Conservation (phyloP, 2,888 invertebrate genomes). For the Drosophila meridionalis region DNA sequence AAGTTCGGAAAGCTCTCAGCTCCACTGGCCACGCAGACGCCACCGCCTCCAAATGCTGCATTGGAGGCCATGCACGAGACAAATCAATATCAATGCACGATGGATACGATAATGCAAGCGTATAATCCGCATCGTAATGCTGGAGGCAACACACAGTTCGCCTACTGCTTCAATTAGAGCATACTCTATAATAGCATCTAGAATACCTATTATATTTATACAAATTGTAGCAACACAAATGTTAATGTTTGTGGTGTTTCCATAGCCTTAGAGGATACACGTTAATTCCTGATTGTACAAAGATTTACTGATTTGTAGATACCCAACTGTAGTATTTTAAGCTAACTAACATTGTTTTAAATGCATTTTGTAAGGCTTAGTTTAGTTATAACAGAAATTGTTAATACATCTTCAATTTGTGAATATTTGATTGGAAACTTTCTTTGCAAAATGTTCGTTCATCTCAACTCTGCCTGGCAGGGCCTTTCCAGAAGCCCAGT, state of each 20-base stretch:
- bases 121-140: constrained; percentile 79
- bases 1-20: constrained; percentile 61
- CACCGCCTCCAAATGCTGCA: constrained; percentile 21
- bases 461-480: constrained; percentile 47
- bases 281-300: constrained; percentile 80
- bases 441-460: constrained; percentile 51
- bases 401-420: constrained; percentile 35
- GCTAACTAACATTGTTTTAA: constrained; percentile 40
- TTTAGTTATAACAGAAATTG: constrained; percentile 20
- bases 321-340: constrained; percentile 37
- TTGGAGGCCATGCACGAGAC: constrained; percentile 57
- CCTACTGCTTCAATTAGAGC: constrained; percentile 72
- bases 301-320: constrained; percentile 56
- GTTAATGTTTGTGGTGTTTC: constrained; percentile 40
- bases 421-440: constrained; percentile 27
- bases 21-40: constrained; percentile 32
- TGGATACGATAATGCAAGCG: constrained; percentile 82
- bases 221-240: constrained; percentile 33
- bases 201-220: neutral
- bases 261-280: constrained; percentile 30
- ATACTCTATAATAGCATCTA: neutral
- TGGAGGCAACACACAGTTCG: constrained; percentile 69
- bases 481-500: constrained; percentile 67
- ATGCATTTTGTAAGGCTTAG: constrained; percentile 33
- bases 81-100: constrained; percentile 75